These are phyloP conservation scores for Vesta saturnalis DNA, from an alignment of 2,888 invertebrate species.

Conservation along the genomic window DNA sequence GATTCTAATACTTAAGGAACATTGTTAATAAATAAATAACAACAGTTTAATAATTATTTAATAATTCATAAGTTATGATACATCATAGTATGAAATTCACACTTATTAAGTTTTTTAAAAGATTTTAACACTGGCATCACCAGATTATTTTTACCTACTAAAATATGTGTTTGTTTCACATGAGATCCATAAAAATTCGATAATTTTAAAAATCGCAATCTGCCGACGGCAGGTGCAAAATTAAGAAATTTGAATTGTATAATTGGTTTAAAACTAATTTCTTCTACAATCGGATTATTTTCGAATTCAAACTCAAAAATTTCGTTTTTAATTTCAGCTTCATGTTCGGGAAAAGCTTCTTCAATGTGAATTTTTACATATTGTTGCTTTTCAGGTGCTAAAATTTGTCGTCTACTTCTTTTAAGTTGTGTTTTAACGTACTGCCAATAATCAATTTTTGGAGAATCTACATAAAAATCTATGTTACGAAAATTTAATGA, in stretches of 20 bases:
- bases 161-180: conserved; percentile 9
- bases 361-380: conserved; percentile 27
- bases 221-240: conserved; percentile 31
- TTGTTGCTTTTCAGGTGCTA: background rate
- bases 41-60: background rate
- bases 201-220: conserved; percentile 29
- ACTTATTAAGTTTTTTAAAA: conserved; percentile 40
- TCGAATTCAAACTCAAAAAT: conserved; percentile 22
- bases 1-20: too few relatives aligned
- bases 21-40: background rate
- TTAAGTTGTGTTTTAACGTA: conserved; percentile 38
- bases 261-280: conserved; percentile 13
- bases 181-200: conserved; percentile 8
- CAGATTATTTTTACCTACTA: conserved; percentile 53
- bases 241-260: conserved; percentile 31
- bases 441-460: conserved; percentile 40
- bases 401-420: conserved; percentile 24
- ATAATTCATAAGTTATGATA: conserved; percentile 50
- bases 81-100: conserved; percentile 53
- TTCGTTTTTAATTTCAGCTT: conserved; percentile 19
- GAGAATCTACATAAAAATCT: conserved; percentile 20
- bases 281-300: background rate
- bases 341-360: conserved; percentile 31
- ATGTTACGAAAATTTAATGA: background rate
- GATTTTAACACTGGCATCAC: conserved; percentile 51